Conservation (phyloP, 2,888 invertebrate species). For the Strigamia maritima region DNA sequence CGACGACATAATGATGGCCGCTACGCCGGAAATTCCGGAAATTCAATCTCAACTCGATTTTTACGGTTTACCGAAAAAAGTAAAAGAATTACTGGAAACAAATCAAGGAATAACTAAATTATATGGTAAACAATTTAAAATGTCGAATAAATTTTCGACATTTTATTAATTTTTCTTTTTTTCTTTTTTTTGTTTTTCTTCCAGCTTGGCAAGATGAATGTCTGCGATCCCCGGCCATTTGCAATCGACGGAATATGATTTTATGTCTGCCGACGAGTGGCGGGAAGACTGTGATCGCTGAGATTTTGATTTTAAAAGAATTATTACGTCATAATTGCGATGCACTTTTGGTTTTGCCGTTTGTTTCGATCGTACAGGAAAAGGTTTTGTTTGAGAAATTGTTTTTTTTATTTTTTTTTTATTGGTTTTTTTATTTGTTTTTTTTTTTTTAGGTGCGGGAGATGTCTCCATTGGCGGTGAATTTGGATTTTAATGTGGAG, state of each 20-base stretch:
- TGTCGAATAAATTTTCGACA: slow-evolving; percentile 4
- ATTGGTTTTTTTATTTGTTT: neutral
- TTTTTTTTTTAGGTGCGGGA: slow-evolving; percentile 62
- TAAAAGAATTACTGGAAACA: slow-evolving; percentile 67
- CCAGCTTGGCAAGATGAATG: slow-evolving; percentile 94
- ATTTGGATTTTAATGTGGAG: slow-evolving; percentile 82
- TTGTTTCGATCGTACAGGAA: slow-evolving; percentile 95
- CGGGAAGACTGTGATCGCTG: slow-evolving; percentile 95
- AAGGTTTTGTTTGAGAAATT: slow-evolving; percentile 62
- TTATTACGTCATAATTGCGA: slow-evolving; percentile 74
- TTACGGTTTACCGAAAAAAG: slow-evolving; percentile 72
- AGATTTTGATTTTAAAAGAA: slow-evolving; percentile 85
- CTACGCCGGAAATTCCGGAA: neutral
- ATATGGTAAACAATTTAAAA: slow-evolving; percentile 67
- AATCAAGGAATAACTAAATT: slow-evolving; percentile 75
- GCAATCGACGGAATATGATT: slow-evolving; percentile 73
- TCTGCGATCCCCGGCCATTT: slow-evolving; percentile 70
- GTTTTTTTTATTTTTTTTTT: neutral
- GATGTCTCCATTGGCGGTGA: slow-evolving; percentile 75
- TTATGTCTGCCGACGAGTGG: slow-evolving; percentile 94
- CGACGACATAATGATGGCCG: neutral
- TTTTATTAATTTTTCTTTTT: neutral
- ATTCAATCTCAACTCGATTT: slow-evolving; percentile 54
- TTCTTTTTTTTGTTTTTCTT: slow-evolving; percentile 45
- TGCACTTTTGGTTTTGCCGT: slow-evolving; percentile 86